Evolutionary conservation across 2,113 vertebrate species (phyloP).

Genomic region (Chunga burmeisteri): DNA sequence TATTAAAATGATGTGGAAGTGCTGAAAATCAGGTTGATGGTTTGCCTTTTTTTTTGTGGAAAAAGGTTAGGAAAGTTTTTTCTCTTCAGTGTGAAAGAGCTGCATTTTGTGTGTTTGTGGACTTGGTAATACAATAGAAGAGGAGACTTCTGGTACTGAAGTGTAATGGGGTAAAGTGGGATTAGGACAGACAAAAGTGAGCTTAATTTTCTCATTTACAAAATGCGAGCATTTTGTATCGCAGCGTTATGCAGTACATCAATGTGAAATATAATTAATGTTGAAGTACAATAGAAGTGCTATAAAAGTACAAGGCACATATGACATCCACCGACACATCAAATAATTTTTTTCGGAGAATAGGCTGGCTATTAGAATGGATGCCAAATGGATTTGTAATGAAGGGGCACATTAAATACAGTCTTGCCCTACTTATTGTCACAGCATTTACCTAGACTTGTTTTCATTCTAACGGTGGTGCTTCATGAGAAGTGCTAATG

Average conservation of each 20-base stretch:
- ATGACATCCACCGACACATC: neutral
- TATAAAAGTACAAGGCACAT: neutral
- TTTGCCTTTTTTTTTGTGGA: no score
- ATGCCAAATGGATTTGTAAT: constrained; percentile 51
- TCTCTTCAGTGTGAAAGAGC: neutral
- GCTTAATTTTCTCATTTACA: constrained; percentile 49
- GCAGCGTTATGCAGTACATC: neutral
- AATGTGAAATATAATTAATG: constrained; percentile 60
- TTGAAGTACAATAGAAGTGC: constrained; percentile 29
- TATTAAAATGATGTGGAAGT: neutral
- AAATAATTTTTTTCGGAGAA: neutral
- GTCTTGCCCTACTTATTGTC: neutral
- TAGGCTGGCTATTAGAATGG: constrained; percentile 2
- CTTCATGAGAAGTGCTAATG: neutral
- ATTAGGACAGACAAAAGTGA: constrained; percentile 18
- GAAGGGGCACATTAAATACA: constrained; percentile 23
- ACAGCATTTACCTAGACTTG: constrained; percentile 11
- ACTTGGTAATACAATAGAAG: neutral
- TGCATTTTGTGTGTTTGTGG: neutral
- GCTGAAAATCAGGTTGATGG: neutral
- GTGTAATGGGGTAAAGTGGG: constrained; percentile 16
- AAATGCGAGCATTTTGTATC: neutral
- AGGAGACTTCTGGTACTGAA: neutral
- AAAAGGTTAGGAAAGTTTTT: neutral
- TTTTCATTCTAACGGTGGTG: neutral